Conservation (phyloP, 2,888 invertebrate species). For the Metopia argyrocephala region DNA sequence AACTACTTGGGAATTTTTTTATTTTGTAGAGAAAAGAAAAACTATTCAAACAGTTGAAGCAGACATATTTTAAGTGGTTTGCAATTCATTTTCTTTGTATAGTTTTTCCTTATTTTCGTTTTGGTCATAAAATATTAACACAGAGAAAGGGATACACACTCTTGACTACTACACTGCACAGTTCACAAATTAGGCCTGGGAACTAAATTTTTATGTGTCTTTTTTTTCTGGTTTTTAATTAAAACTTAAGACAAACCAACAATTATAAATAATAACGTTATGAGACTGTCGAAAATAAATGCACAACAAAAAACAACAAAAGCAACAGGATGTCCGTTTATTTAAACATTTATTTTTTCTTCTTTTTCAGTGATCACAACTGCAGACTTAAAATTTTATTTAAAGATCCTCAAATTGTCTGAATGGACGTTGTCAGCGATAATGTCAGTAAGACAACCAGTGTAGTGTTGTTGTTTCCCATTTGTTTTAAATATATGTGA, state of each 20-base stretch:
- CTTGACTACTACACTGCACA: background rate
- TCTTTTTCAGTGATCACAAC: background rate
- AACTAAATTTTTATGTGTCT: conserved; percentile 29
- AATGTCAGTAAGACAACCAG: background rate
- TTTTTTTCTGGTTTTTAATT: background rate
- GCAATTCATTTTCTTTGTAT: background rate
- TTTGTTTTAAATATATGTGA: background rate
- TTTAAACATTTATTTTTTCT: conserved; percentile 38
- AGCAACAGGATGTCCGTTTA: conserved; percentile 65
- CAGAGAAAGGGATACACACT: conserved; percentile 8
- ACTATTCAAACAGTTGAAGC: too few species aligned
- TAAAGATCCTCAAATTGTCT: background rate
- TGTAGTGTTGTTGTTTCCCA: background rate
- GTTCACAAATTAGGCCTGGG: conserved; percentile 45
- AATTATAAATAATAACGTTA: conserved; percentile 6
- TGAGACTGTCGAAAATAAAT: conserved; percentile 42
- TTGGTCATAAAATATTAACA: conserved; percentile 10
- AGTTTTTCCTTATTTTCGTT: background rate
- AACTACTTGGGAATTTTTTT: background rate
- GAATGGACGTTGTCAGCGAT: background rate
- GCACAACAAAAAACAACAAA: background rate
- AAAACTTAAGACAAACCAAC: background rate
- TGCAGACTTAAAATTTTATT: background rate
- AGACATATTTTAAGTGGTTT: too few species aligned
- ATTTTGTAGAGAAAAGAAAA: background rate